phyloP scores from a whole-genome alignment of 2,797 vertebrate genomes.

The Bucorvus abyssinicus region DNA sequence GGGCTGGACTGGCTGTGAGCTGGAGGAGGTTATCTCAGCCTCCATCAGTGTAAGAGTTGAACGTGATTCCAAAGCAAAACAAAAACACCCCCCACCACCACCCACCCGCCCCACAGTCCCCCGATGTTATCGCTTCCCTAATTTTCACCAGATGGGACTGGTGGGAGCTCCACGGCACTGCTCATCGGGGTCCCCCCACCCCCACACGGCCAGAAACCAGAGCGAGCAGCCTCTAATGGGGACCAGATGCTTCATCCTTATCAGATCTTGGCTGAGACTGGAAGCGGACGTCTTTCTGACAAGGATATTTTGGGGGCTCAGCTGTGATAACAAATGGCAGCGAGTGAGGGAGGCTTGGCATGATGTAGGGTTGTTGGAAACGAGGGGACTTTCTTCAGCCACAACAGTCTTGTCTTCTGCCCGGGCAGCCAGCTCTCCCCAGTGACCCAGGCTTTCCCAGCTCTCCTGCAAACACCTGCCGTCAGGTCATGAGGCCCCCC shows the following conservation, averaged over 20 bases:
- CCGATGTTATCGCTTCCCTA: constrained; percentile 55
- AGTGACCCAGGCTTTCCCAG: background rate
- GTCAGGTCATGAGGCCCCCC: background rate
- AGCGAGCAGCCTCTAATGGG: constrained; percentile 45
- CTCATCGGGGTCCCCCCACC: background rate
- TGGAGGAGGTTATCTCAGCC: constrained; percentile 30
- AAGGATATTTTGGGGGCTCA: constrained; percentile 63
- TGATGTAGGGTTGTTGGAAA: background rate
- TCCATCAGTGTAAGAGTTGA: constrained; percentile 64
- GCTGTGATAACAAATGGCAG: constrained; percentile 72
- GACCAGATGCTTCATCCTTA: constrained; percentile 68
- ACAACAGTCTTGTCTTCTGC: background rate
- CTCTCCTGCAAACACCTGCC: background rate
- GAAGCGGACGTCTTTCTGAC: constrained; percentile 65
- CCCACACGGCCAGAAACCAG: constrained; percentile 4
- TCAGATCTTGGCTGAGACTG: constrained; percentile 65
- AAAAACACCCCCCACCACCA: background rate
- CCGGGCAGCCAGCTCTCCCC: background rate
- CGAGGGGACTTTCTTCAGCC: constrained; percentile 5
- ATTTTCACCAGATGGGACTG: constrained; percentile 68
- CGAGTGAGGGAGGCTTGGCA: constrained; percentile 25
- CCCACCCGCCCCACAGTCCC: background rate
- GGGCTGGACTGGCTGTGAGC: background rate
- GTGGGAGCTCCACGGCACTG: constrained; percentile 9
- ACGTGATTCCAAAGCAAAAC: constrained; percentile 65